Evolutionary conservation across 1,140 invertebrate genomes (phyloP).

Genomic region (Drosophila equinoxialis): DNA sequence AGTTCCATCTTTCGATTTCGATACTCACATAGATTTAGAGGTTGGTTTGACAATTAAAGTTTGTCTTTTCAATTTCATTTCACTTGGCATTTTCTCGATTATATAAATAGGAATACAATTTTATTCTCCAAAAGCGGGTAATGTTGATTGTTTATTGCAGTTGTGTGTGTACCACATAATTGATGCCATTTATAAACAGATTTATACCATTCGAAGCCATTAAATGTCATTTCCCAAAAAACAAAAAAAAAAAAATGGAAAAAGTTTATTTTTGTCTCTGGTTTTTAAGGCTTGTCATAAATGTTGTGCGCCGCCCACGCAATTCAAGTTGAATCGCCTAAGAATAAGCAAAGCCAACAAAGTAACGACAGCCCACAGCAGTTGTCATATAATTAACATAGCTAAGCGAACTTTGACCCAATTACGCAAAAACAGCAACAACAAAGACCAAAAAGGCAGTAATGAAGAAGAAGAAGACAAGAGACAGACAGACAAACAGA

Average conservation of each 20-base stretch:
- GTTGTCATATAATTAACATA: conserved; percentile 56
- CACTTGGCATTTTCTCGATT: too few species aligned
- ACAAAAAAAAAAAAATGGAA: neutral
- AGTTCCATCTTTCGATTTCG: too few species aligned
- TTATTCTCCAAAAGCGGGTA: neutral
- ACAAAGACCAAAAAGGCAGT: neutral
- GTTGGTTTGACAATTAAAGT: too few species aligned
- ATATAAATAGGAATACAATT: too few species aligned
- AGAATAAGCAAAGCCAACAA: conserved; percentile 13
- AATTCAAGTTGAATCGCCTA: neutral
- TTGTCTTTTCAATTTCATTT: too few species aligned
- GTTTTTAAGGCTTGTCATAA: conserved; percentile 49
- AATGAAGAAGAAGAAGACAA: neutral
- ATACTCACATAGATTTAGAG: too few species aligned
- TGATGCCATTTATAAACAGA: conserved; percentile 8
- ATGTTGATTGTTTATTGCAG: neutral
- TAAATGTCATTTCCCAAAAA: conserved; percentile 13
- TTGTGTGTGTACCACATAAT: neutral
- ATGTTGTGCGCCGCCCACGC: conserved; percentile 44
- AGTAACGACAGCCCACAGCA: conserved; percentile 28
- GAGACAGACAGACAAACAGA: neutral
- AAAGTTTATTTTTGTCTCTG: neutral
- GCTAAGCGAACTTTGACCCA: conserved; percentile 54
- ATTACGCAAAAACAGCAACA: conserved; percentile 32
- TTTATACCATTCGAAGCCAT: conserved; percentile 1